Percentiles rank a stretch among this genome's conserved stretches.
Conservation (phyloP, 2,113 vertebrate genomes). For the Danionella cerebrum region DNA sequence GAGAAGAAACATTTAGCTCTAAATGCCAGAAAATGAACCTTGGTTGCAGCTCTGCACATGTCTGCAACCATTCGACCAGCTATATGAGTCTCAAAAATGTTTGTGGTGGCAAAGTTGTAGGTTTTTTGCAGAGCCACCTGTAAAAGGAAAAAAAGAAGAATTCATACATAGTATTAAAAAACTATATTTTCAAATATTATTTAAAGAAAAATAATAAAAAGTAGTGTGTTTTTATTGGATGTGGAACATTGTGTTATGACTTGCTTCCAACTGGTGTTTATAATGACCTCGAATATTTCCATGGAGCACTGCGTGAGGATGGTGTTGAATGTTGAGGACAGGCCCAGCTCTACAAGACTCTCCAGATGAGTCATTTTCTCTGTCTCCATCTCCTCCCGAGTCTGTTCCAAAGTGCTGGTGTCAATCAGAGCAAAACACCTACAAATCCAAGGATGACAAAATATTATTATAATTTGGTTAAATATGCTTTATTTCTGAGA, state of each 20-base stretch:
- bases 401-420: slow-evolving; percentile 94
- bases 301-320: slow-evolving; percentile 93
- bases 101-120: slow-evolving; percentile 90
- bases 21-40: slow-evolving; percentile 62
- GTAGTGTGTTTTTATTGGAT: too few species aligned
- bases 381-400: slow-evolving; percentile 91
- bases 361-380: slow-evolving; percentile 98
- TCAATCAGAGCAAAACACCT: slow-evolving; percentile 97
- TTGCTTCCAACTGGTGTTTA: neutral
- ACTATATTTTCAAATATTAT: neutral
- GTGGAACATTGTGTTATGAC: slow-evolving; percentile 1
- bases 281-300: slow-evolving; percentile 87
- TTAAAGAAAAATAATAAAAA: too few species aligned
- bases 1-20: neutral
- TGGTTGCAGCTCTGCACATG: slow-evolving; percentile 92
- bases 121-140: slow-evolving; percentile 93
- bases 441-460: neutral
- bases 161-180: too few species aligned
- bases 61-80: slow-evolving; percentile 93
- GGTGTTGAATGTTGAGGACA: slow-evolving; percentile 95
- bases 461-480: too few species aligned
- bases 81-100: slow-evolving; percentile 96
- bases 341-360: slow-evolving; percentile 89
- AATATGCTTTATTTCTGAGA: too few species aligned
- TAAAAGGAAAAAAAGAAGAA: slow-evolving; percentile 29